Evolutionary conservation across 2,113 vertebrate genomes (phyloP).

Genomic region (Motacilla tschutschensis): DNA sequence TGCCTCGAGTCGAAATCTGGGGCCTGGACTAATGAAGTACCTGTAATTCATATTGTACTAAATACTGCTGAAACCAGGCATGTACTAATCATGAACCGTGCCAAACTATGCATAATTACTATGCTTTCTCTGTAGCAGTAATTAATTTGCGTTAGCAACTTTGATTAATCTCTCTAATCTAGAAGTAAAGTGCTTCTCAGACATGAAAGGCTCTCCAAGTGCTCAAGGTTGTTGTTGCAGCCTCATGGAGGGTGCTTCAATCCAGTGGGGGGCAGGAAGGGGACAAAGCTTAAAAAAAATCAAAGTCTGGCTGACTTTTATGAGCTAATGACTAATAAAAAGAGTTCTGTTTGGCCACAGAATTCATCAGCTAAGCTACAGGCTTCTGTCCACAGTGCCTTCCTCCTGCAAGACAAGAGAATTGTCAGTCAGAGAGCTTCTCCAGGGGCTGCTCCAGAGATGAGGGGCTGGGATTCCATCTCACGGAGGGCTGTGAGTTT

Average conservation of each 20-base stretch:
- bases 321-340: background rate
- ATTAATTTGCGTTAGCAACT: conserved; percentile 63
- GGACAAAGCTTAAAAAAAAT: background rate
- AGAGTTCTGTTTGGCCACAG: background rate
- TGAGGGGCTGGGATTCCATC: background rate
- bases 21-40: conserved; percentile 50
- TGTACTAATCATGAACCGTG: conserved; percentile 42
- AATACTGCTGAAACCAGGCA: conserved; percentile 57
- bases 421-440: background rate
- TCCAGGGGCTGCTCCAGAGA: background rate
- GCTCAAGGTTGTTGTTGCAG: background rate
- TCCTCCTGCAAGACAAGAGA: background rate
- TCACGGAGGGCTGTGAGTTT: background rate
- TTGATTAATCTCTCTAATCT: conserved; percentile 66
- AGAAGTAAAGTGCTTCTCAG: conserved; percentile 37
- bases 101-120: conserved; percentile 62
- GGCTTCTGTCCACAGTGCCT: background rate
- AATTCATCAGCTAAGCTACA: background rate
- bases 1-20: conserved; percentile 54
- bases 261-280: background rate
- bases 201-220: conserved; percentile 37
- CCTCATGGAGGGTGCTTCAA: background rate
- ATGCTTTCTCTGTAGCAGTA: conserved; percentile 53
- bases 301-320: background rate
- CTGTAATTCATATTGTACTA: conserved; percentile 53